phyloP scores from a whole-genome alignment of 1,140 invertebrate species.

The Halictus rubicundus region DNA sequence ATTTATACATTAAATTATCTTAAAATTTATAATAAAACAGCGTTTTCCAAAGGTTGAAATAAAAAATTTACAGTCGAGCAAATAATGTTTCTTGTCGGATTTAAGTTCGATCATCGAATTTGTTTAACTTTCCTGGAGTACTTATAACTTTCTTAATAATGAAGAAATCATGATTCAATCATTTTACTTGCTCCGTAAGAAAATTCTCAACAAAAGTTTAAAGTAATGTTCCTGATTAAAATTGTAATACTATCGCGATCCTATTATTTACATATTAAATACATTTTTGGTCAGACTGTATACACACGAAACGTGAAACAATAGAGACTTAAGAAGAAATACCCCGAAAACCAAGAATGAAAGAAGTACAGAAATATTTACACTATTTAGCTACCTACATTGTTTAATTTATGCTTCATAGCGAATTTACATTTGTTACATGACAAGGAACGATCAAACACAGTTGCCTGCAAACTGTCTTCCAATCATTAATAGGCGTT shows the following conservation, averaged over 20 bases:
- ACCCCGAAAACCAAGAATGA: background rate
- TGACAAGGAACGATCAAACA: background rate
- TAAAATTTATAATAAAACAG: background rate
- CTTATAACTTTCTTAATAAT: background rate
- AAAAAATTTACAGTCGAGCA: background rate
- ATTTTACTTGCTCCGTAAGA: background rate
- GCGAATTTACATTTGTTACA: background rate
- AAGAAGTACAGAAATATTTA: background rate
- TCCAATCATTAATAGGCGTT: background rate
- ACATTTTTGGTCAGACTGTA: constrained; percentile 23
- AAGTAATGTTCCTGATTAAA: background rate
- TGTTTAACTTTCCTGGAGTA: too few relatives aligned
- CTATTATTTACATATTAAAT: constrained; percentile 22
- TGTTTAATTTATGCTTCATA: background rate
- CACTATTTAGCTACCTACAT: background rate
- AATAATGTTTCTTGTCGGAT: too few relatives aligned
- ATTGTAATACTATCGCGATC: background rate
- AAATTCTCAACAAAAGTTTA: background rate
- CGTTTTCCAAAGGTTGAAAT: background rate
- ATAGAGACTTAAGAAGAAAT: background rate
- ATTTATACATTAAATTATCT: background rate
- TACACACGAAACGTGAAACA: background rate
- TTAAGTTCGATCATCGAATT: background rate
- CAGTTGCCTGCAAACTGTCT: constrained; percentile 25
- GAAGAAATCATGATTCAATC: background rate